Evolutionary conservation across 1,140 invertebrate species (phyloP), one percentile per base, ranked within the genome.

Genomic region (Meloidogyne floridensis): DNA sequence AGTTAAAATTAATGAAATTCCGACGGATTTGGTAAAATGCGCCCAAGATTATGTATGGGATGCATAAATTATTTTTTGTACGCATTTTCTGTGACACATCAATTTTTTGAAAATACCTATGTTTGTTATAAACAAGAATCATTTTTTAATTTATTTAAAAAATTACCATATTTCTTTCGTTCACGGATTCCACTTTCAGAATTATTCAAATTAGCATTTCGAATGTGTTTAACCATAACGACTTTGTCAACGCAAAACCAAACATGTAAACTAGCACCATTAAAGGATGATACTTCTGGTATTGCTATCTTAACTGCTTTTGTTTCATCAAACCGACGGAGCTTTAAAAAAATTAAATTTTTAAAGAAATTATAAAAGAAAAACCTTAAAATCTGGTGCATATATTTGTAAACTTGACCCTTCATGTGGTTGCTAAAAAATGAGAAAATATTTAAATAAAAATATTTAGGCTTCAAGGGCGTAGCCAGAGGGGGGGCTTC

Each of bases 331-430:
- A 79, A 79, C n/a, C 77, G 77, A 43, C 77, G 77, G 32, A 79
- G 65, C 77, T 79, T 11, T 10, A 65, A 2, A 47, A 8, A 47
- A 47, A 3, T 32, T 32, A 32, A 32, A 32, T 43, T 13, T 9
- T 11, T 11, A 11, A 75, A 32, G 32, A 20, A 18, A n/a, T 20
- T 20, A 32, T 32, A 32, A 32, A 77, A 13, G 15, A 77, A 15
- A n/a, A 77, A 79, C 77, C 43, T 79, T 69, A 79, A 79, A 79
- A 11, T 79, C 77, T 69, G 77, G 77, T 9, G 77, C 20, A 79
- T 79, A 72, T 43, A 79, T 79, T 72, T 79, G 77, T 51, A 79
- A 51, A 72, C 32, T 32, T 32, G 32, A 32, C 32, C 32, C 32
- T 32, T 32, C 32, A 32, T 32, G 32, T 32, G 32, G 32, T 32